Percentiles rank a stretch among this genome's conserved stretches.
phyloP scores from a whole-genome alignment of 2,888 invertebrate species.

The Xestia xanthographa region DNA sequence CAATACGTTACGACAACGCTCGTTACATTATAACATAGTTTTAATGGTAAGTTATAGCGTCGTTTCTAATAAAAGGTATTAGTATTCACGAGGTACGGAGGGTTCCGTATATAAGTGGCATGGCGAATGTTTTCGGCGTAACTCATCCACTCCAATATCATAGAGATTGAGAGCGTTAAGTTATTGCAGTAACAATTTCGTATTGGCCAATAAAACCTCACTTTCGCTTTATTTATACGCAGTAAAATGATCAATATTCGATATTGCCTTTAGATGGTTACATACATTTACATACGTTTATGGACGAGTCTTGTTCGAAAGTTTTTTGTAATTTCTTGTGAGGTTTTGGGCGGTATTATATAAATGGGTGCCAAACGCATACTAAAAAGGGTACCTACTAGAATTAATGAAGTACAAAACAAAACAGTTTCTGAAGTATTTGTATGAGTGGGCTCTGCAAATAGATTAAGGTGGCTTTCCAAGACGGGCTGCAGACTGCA shows the following conservation, averaged over 20 bases:
- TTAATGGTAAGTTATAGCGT: slow-evolving; percentile 74
- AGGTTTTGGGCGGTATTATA: slow-evolving; percentile 5
- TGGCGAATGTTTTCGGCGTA: slow-evolving; percentile 82
- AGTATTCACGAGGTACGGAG: slow-evolving; percentile 78
- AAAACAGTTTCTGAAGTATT: background rate
- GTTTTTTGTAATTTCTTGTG: slow-evolving; percentile 45
- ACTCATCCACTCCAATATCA: slow-evolving; percentile 88
- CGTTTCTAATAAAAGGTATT: slow-evolving; percentile 76
- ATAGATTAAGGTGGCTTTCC: too few species aligned
- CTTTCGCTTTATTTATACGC: slow-evolving; percentile 89
- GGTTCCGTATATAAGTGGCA: slow-evolving; percentile 70
- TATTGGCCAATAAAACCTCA: slow-evolving; percentile 89
- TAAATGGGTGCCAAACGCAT: background rate
- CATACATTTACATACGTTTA: slow-evolving; percentile 65
- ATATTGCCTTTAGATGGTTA: slow-evolving; percentile 81
- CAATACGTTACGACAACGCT: slow-evolving; percentile 52
- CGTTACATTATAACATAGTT: slow-evolving; percentile 66
- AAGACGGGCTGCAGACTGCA: too few species aligned
- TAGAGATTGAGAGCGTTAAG: slow-evolving; percentile 86
- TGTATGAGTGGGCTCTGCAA: background rate
- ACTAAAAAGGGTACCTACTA: background rate
- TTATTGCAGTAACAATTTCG: slow-evolving; percentile 89
- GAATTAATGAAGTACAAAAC: background rate
- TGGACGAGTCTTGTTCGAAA: slow-evolving; percentile 61
- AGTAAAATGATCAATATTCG: slow-evolving; percentile 88